These are phyloP conservation scores for Synanthedon tipuliformis DNA, from an alignment of 2,888 invertebrate species.

Conservation along the genomic window DNA sequence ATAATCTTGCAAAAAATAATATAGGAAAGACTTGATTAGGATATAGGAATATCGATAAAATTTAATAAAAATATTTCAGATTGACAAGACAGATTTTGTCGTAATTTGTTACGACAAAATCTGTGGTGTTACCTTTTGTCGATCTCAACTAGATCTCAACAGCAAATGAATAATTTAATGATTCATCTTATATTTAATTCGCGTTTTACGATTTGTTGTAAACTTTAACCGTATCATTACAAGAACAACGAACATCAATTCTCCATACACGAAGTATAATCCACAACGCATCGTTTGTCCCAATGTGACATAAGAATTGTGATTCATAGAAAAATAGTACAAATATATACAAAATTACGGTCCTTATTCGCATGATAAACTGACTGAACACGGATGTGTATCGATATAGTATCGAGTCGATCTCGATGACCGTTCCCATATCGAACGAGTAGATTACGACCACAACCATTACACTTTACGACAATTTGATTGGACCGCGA, in stretches of 20 bases:
- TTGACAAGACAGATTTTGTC: no score
- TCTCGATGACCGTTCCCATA: constrained; percentile 59
- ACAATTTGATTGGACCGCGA: constrained; percentile 56
- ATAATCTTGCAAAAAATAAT: no score
- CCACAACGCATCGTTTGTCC: constrained; percentile 51
- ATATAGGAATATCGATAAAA: no score
- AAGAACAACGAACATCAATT: constrained; percentile 29
- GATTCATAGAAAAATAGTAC: constrained; percentile 8
- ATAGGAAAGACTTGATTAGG: no score
- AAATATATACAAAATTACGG: neutral
- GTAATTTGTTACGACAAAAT: no score
- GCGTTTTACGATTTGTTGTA: no score
- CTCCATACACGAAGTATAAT: constrained; percentile 39
- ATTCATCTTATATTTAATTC: no score
- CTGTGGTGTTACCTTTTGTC: no score
- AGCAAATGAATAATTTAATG: no score
- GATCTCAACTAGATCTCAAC: no score
- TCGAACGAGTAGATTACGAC: constrained; percentile 51
- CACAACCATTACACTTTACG: constrained; percentile 57
- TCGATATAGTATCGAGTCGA: constrained; percentile 33
- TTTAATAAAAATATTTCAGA: no score
- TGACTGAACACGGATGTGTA: constrained; percentile 8
- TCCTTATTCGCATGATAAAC: neutral
- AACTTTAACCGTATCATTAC: neutral
- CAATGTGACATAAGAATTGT: constrained; percentile 29